Evolutionary conservation across 2,113 vertebrate genomes (phyloP).

Genomic region (Rana temporaria): DNA sequence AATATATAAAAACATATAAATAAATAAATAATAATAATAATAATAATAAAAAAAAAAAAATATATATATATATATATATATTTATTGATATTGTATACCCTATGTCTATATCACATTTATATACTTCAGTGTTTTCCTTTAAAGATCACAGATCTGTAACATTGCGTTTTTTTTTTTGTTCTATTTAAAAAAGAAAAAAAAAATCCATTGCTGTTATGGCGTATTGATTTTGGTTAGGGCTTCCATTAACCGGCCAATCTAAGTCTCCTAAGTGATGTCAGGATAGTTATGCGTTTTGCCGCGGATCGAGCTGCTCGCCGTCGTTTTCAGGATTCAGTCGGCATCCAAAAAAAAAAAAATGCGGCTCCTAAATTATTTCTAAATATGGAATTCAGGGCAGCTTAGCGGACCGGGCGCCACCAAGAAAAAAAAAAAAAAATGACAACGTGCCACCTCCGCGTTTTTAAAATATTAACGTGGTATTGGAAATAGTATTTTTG

Average conservation of each 20-base stretch:
- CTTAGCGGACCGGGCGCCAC: conserved; percentile 78
- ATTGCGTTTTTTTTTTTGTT: conserved; percentile 79
- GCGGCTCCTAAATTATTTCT: conserved; percentile 87
- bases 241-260: conserved; percentile 88
- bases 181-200: conserved; percentile 76
- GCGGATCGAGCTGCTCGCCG: conserved; percentile 79
- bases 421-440: conserved; percentile 63
- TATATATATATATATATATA: too few relatives aligned
- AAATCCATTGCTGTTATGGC: conserved; percentile 72
- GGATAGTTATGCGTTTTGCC: conserved; percentile 81
- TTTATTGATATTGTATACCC: too few relatives aligned
- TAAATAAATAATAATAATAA: too few relatives aligned
- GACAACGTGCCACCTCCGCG: conserved; percentile 87
- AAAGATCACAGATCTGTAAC: conserved; percentile 69
- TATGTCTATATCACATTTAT: too few relatives aligned
- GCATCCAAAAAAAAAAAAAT: conserved; percentile 70
- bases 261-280: conserved; percentile 87
- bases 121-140: not conserved
- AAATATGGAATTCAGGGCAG: conserved; percentile 82
- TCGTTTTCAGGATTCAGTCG: conserved; percentile 81
- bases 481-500: conserved; percentile 83
- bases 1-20: too few relatives aligned
- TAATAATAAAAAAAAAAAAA: too few relatives aligned
- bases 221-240: conserved; percentile 86
- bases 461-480: conserved; percentile 87